Conservation (phyloP, 1,140 invertebrate genomes). For the Triops cancriformis region DNA sequence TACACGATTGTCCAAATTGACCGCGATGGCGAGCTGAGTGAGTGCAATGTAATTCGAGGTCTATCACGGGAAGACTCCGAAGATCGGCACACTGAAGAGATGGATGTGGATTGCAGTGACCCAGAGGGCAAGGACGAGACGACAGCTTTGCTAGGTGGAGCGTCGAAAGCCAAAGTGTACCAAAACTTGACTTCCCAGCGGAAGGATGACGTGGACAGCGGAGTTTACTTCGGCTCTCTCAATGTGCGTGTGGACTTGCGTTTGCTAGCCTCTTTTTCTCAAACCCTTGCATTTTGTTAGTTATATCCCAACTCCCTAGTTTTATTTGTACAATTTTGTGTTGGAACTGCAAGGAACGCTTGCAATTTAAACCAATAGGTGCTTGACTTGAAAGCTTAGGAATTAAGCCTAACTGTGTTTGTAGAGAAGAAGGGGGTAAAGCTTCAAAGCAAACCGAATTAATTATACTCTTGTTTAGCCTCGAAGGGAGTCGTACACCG, state of each 20-base stretch:
- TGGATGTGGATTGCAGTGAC: not conserved
- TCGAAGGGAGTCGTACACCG: not conserved
- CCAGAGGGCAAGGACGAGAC: constrained; percentile 3
- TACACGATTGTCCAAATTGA: not conserved
- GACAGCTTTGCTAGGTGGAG: not conserved
- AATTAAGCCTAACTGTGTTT: no score
- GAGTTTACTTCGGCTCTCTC: not conserved
- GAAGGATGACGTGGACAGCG: not conserved
- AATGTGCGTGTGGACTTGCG: not conserved
- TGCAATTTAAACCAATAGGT: no score
- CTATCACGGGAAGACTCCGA: not conserved
- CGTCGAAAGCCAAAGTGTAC: not conserved
- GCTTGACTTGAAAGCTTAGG: no score
- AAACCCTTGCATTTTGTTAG: not conserved
- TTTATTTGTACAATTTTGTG: no score
- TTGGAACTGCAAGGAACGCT: no score
- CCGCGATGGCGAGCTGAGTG: not conserved
- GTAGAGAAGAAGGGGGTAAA: no score
- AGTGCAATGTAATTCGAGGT: not conserved
- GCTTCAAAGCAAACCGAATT: no score
- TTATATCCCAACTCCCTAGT: not conserved
- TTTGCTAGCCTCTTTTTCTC: not conserved
- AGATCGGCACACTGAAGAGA: not conserved
- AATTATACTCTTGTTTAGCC: not conserved
- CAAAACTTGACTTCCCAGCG: not conserved